A percentile compares a stretch with the other conserved stretches of the same genome.
phyloP scores from a whole-genome alignment of 2,113 vertebrate species.

The Centropus bengalensis region DNA sequence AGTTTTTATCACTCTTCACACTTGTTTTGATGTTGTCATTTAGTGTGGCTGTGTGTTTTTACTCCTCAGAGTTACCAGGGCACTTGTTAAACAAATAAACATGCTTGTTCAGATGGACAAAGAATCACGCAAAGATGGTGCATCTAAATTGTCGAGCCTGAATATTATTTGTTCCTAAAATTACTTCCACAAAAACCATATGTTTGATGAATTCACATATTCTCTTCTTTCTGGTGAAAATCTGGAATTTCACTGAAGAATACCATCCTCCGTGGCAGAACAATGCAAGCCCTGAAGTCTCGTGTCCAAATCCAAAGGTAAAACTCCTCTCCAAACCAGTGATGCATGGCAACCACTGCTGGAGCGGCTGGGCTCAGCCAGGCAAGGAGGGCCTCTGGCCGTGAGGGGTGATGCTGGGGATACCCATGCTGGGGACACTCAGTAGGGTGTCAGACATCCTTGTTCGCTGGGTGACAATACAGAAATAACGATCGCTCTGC shows the following conservation, averaged over 20 bases:
- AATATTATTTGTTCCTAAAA: not conserved
- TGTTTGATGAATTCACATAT: not conserved
- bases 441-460: not conserved
- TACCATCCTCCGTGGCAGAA: not conserved
- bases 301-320: not conserved
- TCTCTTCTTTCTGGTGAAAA: not conserved
- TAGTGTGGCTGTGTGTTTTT: not conserved
- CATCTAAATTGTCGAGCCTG: not conserved
- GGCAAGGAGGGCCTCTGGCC: not conserved
- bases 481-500: not conserved
- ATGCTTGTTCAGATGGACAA: not conserved
- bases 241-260: not conserved
- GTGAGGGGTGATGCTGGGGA: not conserved
- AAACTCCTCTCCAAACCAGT: not conserved
- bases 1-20: not conserved
- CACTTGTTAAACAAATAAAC: not conserved
- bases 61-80: not conserved
- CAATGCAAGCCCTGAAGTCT: not conserved
- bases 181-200: not conserved
- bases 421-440: not conserved
- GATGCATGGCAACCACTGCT: no score
- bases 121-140: not conserved
- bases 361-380: not conserved
- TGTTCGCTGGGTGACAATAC: not conserved
- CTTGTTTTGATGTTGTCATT: not conserved